phyloP scores from a whole-genome alignment of 1,140 invertebrate genomes.

The Vanessa atalanta region DNA sequence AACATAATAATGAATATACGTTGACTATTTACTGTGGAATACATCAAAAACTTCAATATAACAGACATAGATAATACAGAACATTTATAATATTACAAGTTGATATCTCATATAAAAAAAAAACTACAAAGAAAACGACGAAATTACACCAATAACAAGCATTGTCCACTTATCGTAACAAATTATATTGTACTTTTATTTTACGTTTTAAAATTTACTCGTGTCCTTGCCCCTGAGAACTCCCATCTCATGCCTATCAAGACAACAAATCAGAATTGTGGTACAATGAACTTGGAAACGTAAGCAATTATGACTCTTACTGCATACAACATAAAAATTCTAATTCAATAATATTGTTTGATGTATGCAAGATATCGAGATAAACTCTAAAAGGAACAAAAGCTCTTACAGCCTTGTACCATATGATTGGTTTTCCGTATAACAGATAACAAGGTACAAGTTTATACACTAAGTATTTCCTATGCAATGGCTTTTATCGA shows the following conservation, averaged over 20 bases:
- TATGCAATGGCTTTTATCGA: conserved; percentile 63
- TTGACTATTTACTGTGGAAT: background rate
- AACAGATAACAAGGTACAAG: conserved; percentile 52
- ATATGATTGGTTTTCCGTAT: conserved; percentile 56
- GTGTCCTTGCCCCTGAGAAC: conserved; percentile 38
- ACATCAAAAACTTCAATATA: conserved; percentile 17
- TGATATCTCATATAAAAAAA: conserved; percentile 24
- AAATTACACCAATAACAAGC: conserved; percentile 41
- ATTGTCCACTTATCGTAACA: conserved; percentile 41
- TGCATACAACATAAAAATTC: background rate
- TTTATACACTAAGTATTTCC: conserved; percentile 41
- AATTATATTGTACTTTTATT: conserved; percentile 43
- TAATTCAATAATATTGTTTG: conserved; percentile 27
- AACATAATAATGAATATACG: too few species aligned
- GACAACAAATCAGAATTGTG: conserved; percentile 38
- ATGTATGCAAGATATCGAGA: conserved; percentile 38
- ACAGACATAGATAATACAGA: background rate
- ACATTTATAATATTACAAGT: conserved; percentile 24
- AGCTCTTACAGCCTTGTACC: conserved; percentile 42
- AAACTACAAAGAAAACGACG: conserved; percentile 30
- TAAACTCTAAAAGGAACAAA: conserved; percentile 47
- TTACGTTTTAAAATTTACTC: conserved; percentile 30
- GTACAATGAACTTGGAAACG: conserved; percentile 12
- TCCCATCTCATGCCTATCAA: conserved; percentile 37
- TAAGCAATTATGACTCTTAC: conserved; percentile 33